Conservation (phyloP, 2,797 vertebrate genomes). For the Amblyopsis hoosieri region DNA sequence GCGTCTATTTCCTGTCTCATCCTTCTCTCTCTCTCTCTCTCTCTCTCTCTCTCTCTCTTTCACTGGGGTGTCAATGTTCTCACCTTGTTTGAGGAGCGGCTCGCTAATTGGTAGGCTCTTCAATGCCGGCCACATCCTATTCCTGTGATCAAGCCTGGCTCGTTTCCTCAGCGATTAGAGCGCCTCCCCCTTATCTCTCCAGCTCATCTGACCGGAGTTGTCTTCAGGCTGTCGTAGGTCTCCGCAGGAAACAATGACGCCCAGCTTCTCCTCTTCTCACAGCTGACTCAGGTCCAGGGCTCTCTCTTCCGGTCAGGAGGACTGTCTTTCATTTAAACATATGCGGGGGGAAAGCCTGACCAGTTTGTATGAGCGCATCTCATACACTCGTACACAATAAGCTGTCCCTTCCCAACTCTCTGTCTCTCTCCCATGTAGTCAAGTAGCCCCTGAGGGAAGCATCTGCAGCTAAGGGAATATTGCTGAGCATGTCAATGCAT, state of each 20-base stretch:
- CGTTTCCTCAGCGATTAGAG: conserved; percentile 68
- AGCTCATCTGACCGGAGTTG: conserved; percentile 15
- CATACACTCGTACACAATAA: conserved; percentile 16
- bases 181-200: conserved; percentile 58
- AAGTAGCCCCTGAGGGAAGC: conserved; percentile 37
- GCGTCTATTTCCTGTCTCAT: conserved; percentile 40
- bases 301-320: conserved; percentile 19
- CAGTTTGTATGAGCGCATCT: conserved; percentile 21
- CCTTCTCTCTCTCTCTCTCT: too few species aligned
- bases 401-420: too few species aligned
- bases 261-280: conserved; percentile 17
- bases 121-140: conserved; percentile 63
- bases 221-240: conserved; percentile 47
- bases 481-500: conserved; percentile 52
- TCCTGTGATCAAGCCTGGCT: conserved; percentile 67
- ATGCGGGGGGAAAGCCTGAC: conserved; percentile 21
- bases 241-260: conserved; percentile 24
- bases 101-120: conserved; percentile 68
- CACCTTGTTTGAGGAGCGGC: conserved; percentile 60
- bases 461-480: conserved; percentile 50
- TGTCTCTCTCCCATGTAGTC: conserved; percentile 19
- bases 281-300: conserved; percentile 38
- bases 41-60: conserved; percentile 18
- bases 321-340: conserved; percentile 46
- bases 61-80: conserved; percentile 46